A percentile compares a stretch with the other conserved stretches of the same genome.
Conservation (phyloP, 2,113 vertebrate genomes). For the Oriolus oriolus region DNA sequence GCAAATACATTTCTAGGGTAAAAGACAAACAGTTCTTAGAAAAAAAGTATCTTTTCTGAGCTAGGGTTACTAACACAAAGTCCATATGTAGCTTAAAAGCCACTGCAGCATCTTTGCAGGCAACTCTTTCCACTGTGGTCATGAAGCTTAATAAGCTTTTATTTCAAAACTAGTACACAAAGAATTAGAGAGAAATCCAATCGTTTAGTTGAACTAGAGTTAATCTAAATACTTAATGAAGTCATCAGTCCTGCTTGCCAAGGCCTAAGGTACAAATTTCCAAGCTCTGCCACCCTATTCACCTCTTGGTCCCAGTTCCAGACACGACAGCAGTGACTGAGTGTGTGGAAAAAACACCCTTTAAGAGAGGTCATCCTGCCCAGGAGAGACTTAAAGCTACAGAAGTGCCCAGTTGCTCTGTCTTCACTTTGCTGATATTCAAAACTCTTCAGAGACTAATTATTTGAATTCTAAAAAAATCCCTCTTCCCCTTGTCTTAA, state of each 20-base stretch:
- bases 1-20: background rate
- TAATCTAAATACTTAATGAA: conserved; percentile 1
- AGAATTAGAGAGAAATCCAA: conserved; percentile 9
- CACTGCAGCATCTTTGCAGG: background rate
- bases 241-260: background rate
- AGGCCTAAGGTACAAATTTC: background rate
- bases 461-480: background rate
- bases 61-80: background rate
- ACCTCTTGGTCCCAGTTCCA: background rate
- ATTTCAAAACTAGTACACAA: conserved; percentile 3
- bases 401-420: background rate
- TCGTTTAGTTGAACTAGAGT: background rate
- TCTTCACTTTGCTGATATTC: background rate
- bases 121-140: conserved; percentile 10
- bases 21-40: conserved; percentile 2
- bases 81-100: conserved; percentile 21
- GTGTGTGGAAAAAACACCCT: background rate
- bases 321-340: background rate
- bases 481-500: background rate
- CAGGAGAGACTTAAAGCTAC: background rate
- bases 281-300: background rate
- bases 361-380: background rate
- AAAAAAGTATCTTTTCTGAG: background rate
- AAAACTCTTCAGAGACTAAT: conserved; percentile 9
- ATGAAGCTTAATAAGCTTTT: background rate